A percentile compares a stretch with the other conserved stretches of the same genome.
phyloP scores from a whole-genome alignment of 2,113 vertebrate species.

The Salvator merianae region DNA sequence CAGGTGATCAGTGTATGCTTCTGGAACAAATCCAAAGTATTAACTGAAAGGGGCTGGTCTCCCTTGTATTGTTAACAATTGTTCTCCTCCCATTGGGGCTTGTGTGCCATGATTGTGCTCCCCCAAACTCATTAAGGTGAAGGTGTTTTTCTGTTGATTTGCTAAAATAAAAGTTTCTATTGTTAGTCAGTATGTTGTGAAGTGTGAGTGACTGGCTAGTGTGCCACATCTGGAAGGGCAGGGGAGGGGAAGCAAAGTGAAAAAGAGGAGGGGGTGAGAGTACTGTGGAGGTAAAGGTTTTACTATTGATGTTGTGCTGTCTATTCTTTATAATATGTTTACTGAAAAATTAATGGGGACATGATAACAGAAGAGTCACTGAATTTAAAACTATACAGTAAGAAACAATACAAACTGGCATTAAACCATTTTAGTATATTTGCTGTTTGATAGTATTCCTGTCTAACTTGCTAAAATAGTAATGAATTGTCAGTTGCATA shows the following conservation, averaged over 20 bases:
- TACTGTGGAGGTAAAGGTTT: not conserved
- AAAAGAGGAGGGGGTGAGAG: not conserved
- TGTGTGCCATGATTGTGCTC: constrained; percentile 2
- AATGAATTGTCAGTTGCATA: not conserved
- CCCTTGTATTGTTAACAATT: not conserved
- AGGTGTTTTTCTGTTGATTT: constrained; percentile 47
- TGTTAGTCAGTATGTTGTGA: constrained; percentile 76
- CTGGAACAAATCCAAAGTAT: constrained; percentile 28
- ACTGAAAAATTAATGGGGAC: not conserved
- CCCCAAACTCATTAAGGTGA: constrained; percentile 52
- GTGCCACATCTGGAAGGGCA: not conserved
- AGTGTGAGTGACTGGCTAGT: constrained; percentile 28
- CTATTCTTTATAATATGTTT: not conserved
- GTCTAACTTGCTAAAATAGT: not conserved
- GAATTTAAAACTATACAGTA: not conserved
- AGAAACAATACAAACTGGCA: not conserved
- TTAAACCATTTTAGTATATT: not conserved
- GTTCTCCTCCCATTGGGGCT: constrained; percentile 43
- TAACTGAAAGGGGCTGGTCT: not conserved
- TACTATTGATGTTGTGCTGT: not conserved
- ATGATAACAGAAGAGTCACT: not conserved
- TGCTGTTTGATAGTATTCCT: not conserved
- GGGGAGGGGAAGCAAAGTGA: not conserved
- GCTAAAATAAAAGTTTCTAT: constrained; percentile 81
- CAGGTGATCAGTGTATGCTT: constrained; percentile 30